These are phyloP conservation scores for Lacerta viridis DNA, from an alignment of 2,797 vertebrate species.

Conservation along the genomic window DNA sequence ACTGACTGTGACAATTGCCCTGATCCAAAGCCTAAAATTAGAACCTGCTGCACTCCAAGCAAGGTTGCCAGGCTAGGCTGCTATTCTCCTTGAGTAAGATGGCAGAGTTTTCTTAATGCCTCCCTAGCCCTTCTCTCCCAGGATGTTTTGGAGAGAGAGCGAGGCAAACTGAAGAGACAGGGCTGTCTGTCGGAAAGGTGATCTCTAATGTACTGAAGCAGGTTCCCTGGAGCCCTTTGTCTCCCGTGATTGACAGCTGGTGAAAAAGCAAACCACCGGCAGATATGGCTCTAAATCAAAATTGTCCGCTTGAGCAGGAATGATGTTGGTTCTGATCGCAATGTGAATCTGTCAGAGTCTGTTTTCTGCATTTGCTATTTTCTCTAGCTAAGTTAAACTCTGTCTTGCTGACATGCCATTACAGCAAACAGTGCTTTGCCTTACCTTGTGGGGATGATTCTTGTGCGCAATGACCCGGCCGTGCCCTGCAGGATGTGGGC, in stretches of 20 bases:
- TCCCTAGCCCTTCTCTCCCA: constrained; percentile 26
- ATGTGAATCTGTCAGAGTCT: background rate
- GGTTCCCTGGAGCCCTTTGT: constrained; percentile 45
- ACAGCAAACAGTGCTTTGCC: constrained; percentile 18
- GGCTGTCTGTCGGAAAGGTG: constrained; percentile 49
- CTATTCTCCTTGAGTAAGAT: constrained; percentile 30
- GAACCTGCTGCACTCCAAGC: constrained; percentile 33
- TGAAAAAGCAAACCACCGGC: constrained; percentile 33
- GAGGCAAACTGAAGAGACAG: constrained; percentile 48
- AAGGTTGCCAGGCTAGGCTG: constrained; percentile 35
- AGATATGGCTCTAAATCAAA: constrained; percentile 44
- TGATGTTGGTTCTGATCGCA: constrained; percentile 21
- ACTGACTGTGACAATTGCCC: constrained; percentile 45
- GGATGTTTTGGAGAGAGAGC: constrained; percentile 40
- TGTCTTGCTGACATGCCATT: background rate
- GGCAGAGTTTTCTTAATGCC: constrained; percentile 42
- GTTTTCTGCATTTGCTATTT: background rate
- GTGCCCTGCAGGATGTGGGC: too few relatives aligned
- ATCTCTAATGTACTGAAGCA: constrained; percentile 41
- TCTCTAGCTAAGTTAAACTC: constrained; percentile 21
- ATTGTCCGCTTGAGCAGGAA: constrained; percentile 52
- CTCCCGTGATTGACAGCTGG: constrained; percentile 45
- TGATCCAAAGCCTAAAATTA: constrained; percentile 54
- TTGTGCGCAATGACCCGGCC: too few relatives aligned
- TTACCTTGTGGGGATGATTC: background rate